Evolutionary conservation across 2,888 invertebrate genomes (phyloP).

Genomic region (Andrena flavipes): DNA sequence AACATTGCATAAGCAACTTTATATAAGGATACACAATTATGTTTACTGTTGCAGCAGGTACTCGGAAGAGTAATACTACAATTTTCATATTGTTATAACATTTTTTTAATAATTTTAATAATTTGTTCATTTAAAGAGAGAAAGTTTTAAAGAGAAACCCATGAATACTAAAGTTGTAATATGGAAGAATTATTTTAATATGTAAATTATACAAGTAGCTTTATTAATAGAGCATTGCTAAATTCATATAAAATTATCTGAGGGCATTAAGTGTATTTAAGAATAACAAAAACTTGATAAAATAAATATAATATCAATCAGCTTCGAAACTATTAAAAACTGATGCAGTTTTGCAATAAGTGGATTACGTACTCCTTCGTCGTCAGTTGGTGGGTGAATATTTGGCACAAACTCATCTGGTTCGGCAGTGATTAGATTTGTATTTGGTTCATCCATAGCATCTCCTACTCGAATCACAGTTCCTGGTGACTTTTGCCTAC

Average conservation of each 20-base stretch:
- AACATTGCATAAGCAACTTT: conserved; percentile 62
- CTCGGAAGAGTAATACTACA: not conserved
- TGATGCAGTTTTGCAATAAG: not conserved
- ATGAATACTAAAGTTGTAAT: no score
- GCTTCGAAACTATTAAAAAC: not conserved
- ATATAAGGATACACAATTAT: conserved; percentile 51
- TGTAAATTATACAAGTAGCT: not conserved
- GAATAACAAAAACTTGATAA: not conserved
- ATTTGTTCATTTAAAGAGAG: not conserved
- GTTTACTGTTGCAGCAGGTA: conserved; percentile 8
- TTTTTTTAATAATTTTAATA: not conserved
- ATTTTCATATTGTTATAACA: conserved; percentile 2
- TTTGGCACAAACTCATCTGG: conserved; percentile 81
- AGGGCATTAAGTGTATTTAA: not conserved
- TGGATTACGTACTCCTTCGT: conserved; percentile 79
- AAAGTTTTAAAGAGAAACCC: not conserved
- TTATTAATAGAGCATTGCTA: not conserved
- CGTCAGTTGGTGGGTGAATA: conserved; percentile 81
- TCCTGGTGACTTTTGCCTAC: conserved; percentile 82
- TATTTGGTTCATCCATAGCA: conserved; percentile 79
- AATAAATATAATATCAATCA: not conserved
- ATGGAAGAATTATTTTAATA: not conserved
- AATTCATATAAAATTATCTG: not conserved
- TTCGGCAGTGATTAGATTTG: conserved; percentile 78
- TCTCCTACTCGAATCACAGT: conserved; percentile 78